Evolutionary conservation across 2,888 invertebrate genomes (phyloP), one percentile per base, ranked within the genome.

Genomic region (Synanthedon andrenaeformis): DNA sequence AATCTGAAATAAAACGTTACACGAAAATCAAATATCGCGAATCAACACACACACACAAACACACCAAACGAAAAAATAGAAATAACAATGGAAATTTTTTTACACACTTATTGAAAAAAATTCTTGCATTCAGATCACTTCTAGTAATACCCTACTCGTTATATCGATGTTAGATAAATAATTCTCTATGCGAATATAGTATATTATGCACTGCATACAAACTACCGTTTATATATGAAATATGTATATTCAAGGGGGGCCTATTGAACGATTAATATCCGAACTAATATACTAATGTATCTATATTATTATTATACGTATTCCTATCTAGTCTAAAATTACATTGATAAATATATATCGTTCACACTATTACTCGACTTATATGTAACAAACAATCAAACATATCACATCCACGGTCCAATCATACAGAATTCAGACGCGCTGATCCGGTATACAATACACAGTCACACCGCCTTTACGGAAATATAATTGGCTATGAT

Each of bases 321-420:
- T 71, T 65, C 77, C 82, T 83, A 84, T 79, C 81, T 84, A 84
- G 66, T 56, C 72, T 73, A 73, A 67, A 72, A 76, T 79, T 80
- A 76, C 66, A 72, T 79, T 78, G 85, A 86, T 86, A 86, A 86
- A 86, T 86, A 86, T 23, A 23, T 74, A 79, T 72, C 81, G 72
- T 84, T 81, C 67, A 69, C 64, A 64, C 79, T 82, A 79, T 42
- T 69, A 72, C 69, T 73, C 72, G 66, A 73, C 77, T 80, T 83
- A 82, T 23, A 5, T 35, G 35, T 49, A 53, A 74, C 83, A 81
- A 59, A 69, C 72, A 79, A n/a, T 80, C 81, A 80, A n/a, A 80
- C 77, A 72, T 86, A 85, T 86, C 86, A 87, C 86, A 85, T 83
- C 76, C 77, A 81, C 70, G 70, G 72, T 79, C 72, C 76, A 63